Base-by-base conservation (phyloP, 35 echinoderm and acorn worm genomes). In the Chiridota heheva region DNA sequence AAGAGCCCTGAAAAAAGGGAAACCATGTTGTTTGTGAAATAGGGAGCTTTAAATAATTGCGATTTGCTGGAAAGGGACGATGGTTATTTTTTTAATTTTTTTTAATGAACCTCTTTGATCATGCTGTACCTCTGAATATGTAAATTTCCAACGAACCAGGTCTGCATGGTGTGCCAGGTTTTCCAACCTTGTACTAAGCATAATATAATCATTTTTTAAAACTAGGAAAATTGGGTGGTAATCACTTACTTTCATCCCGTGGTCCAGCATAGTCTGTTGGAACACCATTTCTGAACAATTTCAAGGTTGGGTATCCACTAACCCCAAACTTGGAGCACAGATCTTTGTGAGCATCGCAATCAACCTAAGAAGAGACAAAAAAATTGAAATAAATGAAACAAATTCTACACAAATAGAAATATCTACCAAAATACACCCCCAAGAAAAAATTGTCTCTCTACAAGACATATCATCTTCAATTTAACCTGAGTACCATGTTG, bases 221-320 rank as follows among this genome's bases (percentile, higher is more conserved):
- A n/a, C n/a, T n/a, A n/a, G n/a, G n/a, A n/a, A n/a, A n/a, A n/a
- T n/a, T n/a, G n/a, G n/a, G n/a, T n/a, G n/a, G n/a, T n/a, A 1
- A 57, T 15, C 38, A 39, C 67, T 31, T 80, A 97, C 93, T 71
- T 32, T 76, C 59, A 37, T 78, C 68, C 56, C 93, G 87, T 44
- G 88, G 77, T 18, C 93, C 93, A 30, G 42, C 29, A 64, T 97
- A 97, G 44, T 97, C 93, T 39, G 62, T 27, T n/a, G 93, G 40
- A 27, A 92, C 13, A 32, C 93, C 93, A 51, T 65, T 53, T 43
- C 84, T 69, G 57, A 97, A 97, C 12, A 97, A 82, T 69, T 97
- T 97, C 0, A 97, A 71, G 28, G 93, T 91, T 57, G 93, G 93
- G 64, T 91, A 97, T 1, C 88, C 93, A 46, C 72, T 84, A 5